phyloP scores from a whole-genome alignment of 2,888 invertebrate genomes.

The Erynnis tages region DNA sequence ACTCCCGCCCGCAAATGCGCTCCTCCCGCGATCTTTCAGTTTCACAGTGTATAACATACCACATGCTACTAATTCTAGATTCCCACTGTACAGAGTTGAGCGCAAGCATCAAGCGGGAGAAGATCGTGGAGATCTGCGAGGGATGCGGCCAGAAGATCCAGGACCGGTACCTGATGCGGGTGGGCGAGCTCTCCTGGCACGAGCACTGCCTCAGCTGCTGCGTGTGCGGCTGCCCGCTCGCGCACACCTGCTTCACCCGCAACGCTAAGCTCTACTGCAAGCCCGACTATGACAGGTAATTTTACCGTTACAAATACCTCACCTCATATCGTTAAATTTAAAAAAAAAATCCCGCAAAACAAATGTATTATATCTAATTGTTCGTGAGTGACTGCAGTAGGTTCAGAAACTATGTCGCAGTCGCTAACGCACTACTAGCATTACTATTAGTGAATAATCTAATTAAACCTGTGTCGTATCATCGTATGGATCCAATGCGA shows the following conservation, averaged over 20 bases:
- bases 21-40: too few species aligned
- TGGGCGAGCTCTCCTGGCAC: constrained; percentile 97
- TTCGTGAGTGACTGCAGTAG: too few species aligned
- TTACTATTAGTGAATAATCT: too few species aligned
- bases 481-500: constrained; percentile 33
- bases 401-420: too few species aligned
- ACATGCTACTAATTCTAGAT: constrained; percentile 58
- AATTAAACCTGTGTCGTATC: neutral
- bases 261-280: constrained; percentile 98
- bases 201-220: constrained; percentile 97
- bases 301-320: too few species aligned
- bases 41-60: constrained; percentile 37
- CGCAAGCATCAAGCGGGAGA: constrained; percentile 87
- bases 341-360: too few species aligned
- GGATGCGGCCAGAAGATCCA: constrained; percentile 97
- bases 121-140: constrained; percentile 94
- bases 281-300: constrained; percentile 97
- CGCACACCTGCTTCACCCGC: constrained; percentile 96
- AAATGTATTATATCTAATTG: too few species aligned
- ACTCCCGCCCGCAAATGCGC: too few species aligned
- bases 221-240: constrained; percentile 94
- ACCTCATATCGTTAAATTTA: too few species aligned
- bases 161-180: constrained; percentile 97
- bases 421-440: too few species aligned
- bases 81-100: constrained; percentile 58